Evolutionary conservation across 2,888 invertebrate species (phyloP), one percentile per base, ranked within the genome.

Genomic region (Calliopum simillimum): DNA sequence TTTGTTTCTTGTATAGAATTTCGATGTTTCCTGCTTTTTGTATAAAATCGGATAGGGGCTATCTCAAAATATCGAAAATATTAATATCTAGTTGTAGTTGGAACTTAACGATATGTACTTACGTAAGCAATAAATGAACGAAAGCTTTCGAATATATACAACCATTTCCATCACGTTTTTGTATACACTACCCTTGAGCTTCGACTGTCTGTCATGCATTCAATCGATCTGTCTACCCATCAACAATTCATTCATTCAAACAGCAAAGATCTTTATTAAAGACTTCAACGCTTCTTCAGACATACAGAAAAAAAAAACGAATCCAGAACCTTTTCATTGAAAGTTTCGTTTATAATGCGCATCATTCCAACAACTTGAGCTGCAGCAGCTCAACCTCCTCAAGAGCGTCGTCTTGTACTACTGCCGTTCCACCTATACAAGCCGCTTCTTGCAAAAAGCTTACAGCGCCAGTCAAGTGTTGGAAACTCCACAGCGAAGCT

Each of bases 201-300:
- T 11, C 61, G 8, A 12, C 46, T 11, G 46, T 55, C 23, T 21
- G 8, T 53, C n/a, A 21, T 19, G 19, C 16, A 25, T 19, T 21
- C 66, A 56, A 46, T 56, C 33, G 41, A 58, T 67, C 49, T 47
- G 12, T 33, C 67, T 33, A 23, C 21, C 49, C 41, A 14, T 59
- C 53, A 12, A 55, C 44, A 33, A 44, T 44, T 44, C 44, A 44
- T 43, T 21, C 23, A n/a, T 66, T 16, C 44, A 21, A 33, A 46
- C 49, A 33, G 21, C 47, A 21, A 67, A 67, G 67, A 59, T 67
- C 67, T 67, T 51, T 59, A 67, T 67, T 67, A 67, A 47, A 67
- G 67, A 67, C 67, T 67, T 67, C 67, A 67, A 67, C 67, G 67
- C 67, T 59, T 58, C 23, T 41, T 41, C 14, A 25, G 43, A 33